Evolutionary conservation across 2,113 vertebrate species (phyloP).

Genomic region (Glaucomys volans): DNA sequence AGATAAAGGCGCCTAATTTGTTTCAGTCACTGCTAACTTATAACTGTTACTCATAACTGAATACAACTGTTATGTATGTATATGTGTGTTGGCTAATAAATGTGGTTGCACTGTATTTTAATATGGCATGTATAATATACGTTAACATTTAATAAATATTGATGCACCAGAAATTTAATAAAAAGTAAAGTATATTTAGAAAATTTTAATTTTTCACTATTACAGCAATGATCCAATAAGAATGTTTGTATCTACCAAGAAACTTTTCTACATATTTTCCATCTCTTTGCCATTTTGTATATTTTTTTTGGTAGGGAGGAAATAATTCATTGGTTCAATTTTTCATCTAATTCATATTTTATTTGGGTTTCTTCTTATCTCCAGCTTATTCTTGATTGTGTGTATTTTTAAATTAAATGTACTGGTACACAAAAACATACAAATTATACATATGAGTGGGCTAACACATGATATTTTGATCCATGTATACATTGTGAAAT

Average conservation of each 20-base stretch:
- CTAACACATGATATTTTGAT: neutral
- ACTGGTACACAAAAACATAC: neutral
- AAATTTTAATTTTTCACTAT: constrained; percentile 32
- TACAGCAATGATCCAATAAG: neutral
- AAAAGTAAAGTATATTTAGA: constrained; percentile 13
- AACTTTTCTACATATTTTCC: neutral
- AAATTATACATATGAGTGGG: neutral
- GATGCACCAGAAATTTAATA: neutral
- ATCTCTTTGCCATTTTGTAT: neutral
- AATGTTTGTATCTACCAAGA: neutral
- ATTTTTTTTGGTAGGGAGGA: neutral
- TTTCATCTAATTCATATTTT: neutral
- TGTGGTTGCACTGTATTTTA: neutral
- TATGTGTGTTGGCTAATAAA: neutral
- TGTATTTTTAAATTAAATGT: neutral
- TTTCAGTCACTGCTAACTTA: constrained; percentile 4
- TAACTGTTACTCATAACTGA: neutral
- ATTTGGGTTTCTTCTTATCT: neutral
- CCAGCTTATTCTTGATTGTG: neutral
- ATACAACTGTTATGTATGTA: neutral
- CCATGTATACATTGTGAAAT: neutral
- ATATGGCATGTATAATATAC: neutral
- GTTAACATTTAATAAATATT: neutral
- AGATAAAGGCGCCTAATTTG: neutral
- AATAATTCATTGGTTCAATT: neutral